Conservation (phyloP, 2,113 vertebrate genomes). For the Reinhardtius hippoglossoides region DNA sequence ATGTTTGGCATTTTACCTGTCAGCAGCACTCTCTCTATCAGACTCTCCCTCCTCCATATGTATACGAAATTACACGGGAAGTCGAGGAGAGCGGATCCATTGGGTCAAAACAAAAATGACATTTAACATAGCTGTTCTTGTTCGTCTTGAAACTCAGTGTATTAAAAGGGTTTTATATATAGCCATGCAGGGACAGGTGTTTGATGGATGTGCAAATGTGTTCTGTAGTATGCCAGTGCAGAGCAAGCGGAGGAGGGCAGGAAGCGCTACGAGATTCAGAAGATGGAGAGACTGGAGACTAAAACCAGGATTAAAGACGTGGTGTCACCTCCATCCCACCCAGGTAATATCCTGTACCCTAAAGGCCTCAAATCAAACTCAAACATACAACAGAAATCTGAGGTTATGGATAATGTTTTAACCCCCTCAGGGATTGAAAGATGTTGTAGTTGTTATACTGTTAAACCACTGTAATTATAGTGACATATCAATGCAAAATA, state of each 20-base stretch:
- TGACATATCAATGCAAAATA: background rate
- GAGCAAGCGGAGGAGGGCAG: constrained; percentile 90
- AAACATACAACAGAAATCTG: background rate
- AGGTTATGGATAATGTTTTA: no score
- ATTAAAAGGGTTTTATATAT: background rate
- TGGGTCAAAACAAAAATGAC: constrained; percentile 11
- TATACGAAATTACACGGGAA: background rate
- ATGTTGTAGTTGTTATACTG: no score
- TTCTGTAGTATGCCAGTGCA: constrained; percentile 82
- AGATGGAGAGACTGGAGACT: constrained; percentile 88
- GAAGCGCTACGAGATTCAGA: constrained; percentile 93
- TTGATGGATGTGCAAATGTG: background rate
- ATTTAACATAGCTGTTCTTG: background rate
- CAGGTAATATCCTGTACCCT: constrained; percentile 80
- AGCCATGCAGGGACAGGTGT: background rate
- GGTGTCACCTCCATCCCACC: constrained; percentile 79
- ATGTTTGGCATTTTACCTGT: constrained; percentile 34
- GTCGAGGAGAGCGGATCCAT: background rate
- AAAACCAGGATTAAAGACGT: constrained; percentile 86
- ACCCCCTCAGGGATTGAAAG: no score
- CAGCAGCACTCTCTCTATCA: background rate
- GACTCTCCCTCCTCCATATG: background rate
- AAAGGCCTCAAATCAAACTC: background rate
- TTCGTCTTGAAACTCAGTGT: background rate
- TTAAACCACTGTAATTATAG: background rate